Base-by-base conservation (phyloP, 1,140 invertebrate species). In the Notospermus geniculatus region DNA sequence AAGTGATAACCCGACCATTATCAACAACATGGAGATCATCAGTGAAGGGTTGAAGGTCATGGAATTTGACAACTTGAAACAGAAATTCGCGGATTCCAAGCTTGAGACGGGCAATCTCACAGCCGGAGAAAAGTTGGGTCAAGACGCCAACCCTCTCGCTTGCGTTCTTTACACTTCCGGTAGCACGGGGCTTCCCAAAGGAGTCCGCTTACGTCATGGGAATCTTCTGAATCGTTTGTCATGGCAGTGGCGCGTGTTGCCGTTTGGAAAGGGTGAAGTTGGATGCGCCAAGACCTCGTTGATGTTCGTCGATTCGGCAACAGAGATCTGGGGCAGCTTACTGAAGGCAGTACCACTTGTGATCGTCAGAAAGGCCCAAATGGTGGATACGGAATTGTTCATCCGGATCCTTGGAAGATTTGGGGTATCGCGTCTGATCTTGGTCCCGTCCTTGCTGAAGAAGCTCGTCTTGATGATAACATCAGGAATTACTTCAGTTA, bases 221-320 rank as follows among this genome's bases (percentile, higher is more conserved):
- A 61, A 88, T 0, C 84, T 92, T 7, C 80, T 91, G 65, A 93
- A 93, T 70, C 86, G 92, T 5, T 76, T 94, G 2, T 83, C 85
- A 68, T 94, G 92, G 92, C 91, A 93, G 76, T 93, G 91, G 87
- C 81, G 85, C 9, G 84, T 84, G 0, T 88, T 93, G 67, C 90
- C 91, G 0, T 94, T 86, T 71, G 74, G 77, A 0, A 41, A 79
- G 0, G 83, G 84, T 0, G 91, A 93, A 71, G 67, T 71, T 27
- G 90, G 90, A 60, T 87, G 91, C n/a, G 93, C 92, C 79, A 95
- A 93, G 77, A 94, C 92, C 1, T 89, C 91, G 0, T 74, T 95
- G 0, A 93, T 91, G 0, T 95, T 94, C 71, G 91, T 93, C 0
- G 92, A 95, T 75, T 91, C 91, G 0, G 87, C 92, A 0, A 85